A percentile compares a stretch with the other conserved stretches of the same genome.
These are phyloP conservation scores for Acipenser ruthenus DNA, from an alignment of 2,797 vertebrate genomes.

Conservation along the genomic window DNA sequence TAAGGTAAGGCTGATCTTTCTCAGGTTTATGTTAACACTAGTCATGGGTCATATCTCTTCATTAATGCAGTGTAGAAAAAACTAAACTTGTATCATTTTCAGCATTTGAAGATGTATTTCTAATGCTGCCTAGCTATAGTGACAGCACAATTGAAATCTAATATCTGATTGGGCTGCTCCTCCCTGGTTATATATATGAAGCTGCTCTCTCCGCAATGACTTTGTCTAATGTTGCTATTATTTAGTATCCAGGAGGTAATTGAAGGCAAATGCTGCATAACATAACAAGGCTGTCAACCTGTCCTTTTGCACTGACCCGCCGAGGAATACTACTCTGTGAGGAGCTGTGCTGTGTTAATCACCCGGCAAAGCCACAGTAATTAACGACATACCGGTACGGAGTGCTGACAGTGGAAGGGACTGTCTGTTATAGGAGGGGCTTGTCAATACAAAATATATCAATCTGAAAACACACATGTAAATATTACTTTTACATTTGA, in stretches of 20 bases:
- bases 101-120: conserved; percentile 23
- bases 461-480: no score
- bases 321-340: no score
- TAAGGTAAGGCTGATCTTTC: conserved; percentile 51
- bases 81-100: conserved; percentile 8
- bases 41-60: no score
- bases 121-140: conserved; percentile 39
- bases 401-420: no score
- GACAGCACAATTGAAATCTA: conserved; percentile 51
- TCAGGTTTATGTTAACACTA: no score
- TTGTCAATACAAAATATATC: no score
- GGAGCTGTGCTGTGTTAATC: no score
- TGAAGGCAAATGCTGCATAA: conserved; percentile 36
- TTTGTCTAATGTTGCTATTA: conserved; percentile 20
- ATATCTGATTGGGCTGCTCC: conserved; percentile 45
- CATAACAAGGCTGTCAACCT: conserved; percentile 26
- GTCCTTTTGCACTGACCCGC: neutral
- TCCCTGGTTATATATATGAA: conserved; percentile 30
- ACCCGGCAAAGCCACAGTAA: no score
- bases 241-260: conserved; percentile 29
- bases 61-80: no score
- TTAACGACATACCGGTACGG: no score
- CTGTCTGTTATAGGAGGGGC: no score
- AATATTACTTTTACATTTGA: no score
- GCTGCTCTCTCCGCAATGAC: conserved; percentile 37